Percentiles rank a stretch among this genome's conserved stretches.
phyloP scores from a whole-genome alignment of 2,113 vertebrate species.

The Tetrax tetrax region DNA sequence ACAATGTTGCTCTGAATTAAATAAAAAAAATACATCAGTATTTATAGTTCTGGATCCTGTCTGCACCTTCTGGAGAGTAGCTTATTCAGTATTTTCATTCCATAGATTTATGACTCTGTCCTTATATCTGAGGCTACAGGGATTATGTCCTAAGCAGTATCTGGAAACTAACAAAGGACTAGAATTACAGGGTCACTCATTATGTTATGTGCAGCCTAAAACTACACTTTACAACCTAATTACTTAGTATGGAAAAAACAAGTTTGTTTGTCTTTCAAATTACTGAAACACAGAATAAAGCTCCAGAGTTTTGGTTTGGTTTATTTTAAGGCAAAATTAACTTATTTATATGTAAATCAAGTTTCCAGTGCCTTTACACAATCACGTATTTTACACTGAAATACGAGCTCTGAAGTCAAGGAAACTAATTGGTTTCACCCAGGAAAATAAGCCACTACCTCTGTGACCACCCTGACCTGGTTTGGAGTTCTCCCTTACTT shows the following conservation, averaged over 20 bases:
- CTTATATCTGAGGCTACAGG: neutral
- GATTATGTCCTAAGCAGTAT: neutral
- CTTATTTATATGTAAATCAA: neutral
- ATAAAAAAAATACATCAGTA: neutral
- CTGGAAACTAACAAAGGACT: slow-evolving; percentile 35
- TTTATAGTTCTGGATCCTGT: neutral
- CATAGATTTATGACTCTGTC: neutral
- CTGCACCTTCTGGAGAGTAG: neutral
- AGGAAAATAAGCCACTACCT: slow-evolving; percentile 20
- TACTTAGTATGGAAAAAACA: neutral
- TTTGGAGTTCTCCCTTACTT: slow-evolving; percentile 14
- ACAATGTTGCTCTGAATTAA: neutral
- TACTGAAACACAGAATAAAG: neutral
- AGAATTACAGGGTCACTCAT: neutral
- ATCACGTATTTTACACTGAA: neutral
- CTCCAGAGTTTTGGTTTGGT: neutral
- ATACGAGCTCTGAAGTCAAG: neutral
- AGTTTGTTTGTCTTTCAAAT: neutral
- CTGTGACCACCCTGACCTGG: neutral
- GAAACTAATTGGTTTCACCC: slow-evolving; percentile 23
- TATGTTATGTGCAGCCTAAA: neutral
- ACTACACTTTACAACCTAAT: neutral
- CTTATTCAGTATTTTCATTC: neutral
- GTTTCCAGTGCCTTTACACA: neutral
- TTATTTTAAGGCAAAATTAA: neutral